phyloP scores from a whole-genome alignment of 2,113 vertebrate genomes.

The Phalacrocorax carbo region DNA sequence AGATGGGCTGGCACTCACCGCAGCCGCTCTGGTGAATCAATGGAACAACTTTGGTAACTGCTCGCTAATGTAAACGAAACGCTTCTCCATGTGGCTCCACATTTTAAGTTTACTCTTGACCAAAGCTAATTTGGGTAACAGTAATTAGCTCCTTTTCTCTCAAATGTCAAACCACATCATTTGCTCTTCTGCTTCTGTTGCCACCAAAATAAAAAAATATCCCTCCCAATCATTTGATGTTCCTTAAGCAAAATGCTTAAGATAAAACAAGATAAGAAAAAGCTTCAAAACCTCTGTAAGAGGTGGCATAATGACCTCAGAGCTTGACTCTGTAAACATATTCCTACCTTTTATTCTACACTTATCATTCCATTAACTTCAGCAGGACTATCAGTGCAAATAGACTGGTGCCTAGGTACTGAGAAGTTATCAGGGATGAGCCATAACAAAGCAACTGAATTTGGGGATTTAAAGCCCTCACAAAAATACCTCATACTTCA shows the following conservation, averaged over 20 bases:
- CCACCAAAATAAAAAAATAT: background rate
- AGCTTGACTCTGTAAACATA: background rate
- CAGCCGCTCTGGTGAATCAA: background rate
- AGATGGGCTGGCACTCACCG: background rate
- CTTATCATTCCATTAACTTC: background rate
- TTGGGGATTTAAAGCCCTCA: background rate
- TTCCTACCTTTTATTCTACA: background rate
- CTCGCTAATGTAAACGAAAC: background rate
- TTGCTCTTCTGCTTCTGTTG: slow-evolving; percentile 57
- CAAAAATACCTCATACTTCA: background rate
- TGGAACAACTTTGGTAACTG: slow-evolving; percentile 11
- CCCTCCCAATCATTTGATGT: background rate
- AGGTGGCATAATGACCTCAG: background rate
- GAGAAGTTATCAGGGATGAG: background rate
- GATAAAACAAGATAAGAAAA: slow-evolving; percentile 13
- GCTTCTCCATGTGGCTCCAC: background rate
- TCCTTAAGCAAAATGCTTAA: background rate
- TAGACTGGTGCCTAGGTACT: background rate
- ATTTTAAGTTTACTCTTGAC: slow-evolving; percentile 57
- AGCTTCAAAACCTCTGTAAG: background rate
- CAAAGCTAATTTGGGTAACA: slow-evolving; percentile 51
- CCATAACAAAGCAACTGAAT: background rate
- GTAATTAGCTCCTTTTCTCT: slow-evolving; percentile 58
- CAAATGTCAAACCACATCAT: slow-evolving; percentile 70
- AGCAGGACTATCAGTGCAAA: background rate